Conservation (phyloP, 2,888 invertebrate genomes). For the Chymomyza caudatula region DNA sequence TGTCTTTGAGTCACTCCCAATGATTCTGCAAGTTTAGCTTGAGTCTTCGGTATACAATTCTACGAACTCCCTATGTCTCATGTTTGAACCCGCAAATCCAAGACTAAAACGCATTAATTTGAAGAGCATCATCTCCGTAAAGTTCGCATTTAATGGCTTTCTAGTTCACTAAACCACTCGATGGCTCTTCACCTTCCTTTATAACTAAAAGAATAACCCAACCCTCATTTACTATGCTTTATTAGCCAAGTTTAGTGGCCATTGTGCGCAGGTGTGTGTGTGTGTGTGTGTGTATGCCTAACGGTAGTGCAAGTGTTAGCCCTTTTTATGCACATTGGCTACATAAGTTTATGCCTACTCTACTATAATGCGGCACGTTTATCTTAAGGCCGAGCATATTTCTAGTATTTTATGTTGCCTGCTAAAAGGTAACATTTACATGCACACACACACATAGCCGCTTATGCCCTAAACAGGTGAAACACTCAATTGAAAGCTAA, state of each 20-base stretch:
- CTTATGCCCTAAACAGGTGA: not conserved
- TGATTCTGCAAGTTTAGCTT: no score
- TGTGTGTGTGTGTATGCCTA: not conserved
- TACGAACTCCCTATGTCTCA: no score
- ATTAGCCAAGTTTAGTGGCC: slow-evolving; percentile 55
- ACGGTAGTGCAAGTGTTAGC: slow-evolving; percentile 18
- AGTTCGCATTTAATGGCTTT: no score
- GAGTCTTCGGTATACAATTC: no score
- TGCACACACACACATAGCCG: not conserved
- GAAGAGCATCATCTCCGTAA: no score
- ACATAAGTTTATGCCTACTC: slow-evolving; percentile 51
- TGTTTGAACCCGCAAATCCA: no score
- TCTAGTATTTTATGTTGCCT: not conserved
- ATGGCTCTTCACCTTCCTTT: not conserved
- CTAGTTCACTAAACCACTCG: no score
- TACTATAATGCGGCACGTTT: slow-evolving; percentile 25
- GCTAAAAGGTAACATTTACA: not conserved
- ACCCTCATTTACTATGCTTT: slow-evolving; percentile 35
- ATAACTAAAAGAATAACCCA: not conserved
- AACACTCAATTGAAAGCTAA: not conserved
- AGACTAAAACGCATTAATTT: no score
- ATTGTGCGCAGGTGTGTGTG: slow-evolving; percentile 43
- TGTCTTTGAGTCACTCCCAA: no score
- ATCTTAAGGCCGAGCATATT: not conserved
- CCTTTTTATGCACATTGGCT: slow-evolving; percentile 39